Percentiles rank a stretch among this genome's conserved stretches.
Conservation (phyloP, 2,113 vertebrate species). For the Lepus timidus region DNA sequence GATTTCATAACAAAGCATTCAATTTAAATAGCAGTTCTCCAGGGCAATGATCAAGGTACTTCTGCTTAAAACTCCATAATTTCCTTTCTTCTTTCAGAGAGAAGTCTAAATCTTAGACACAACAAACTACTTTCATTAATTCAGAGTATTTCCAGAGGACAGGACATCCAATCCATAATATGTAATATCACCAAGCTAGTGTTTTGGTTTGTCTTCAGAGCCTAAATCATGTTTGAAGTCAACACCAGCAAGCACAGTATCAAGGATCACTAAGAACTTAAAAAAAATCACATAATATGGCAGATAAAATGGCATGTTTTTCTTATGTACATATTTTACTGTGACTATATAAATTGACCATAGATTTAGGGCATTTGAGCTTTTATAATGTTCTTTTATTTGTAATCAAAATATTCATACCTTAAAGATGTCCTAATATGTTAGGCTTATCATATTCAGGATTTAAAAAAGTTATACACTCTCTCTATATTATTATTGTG, state of each 20-base stretch:
- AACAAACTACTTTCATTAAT: not conserved
- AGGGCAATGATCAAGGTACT: too few species aligned
- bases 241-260: not conserved
- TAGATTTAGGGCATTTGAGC: not conserved
- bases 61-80: not conserved
- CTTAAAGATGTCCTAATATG: conserved; percentile 13
- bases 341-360: not conserved
- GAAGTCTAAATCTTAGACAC: not conserved
- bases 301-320: not conserved
- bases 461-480: not conserved
- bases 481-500: not conserved
- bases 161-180: not conserved
- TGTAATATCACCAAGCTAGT: not conserved
- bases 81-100: not conserved
- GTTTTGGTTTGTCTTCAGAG: not conserved
- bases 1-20: conserved; percentile 49
- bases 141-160: not conserved
- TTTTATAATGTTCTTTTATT: conserved; percentile 13
- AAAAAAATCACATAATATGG: not conserved
- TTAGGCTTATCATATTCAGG: not conserved
- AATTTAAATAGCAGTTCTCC: not conserved
- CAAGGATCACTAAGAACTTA: conserved; percentile 22
- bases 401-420: not conserved
- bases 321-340: not conserved
- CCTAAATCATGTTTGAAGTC: conserved; percentile 41